Base-by-base conservation (phyloP, 2,797 vertebrate genomes). In the Antennarius maculatus region DNA sequence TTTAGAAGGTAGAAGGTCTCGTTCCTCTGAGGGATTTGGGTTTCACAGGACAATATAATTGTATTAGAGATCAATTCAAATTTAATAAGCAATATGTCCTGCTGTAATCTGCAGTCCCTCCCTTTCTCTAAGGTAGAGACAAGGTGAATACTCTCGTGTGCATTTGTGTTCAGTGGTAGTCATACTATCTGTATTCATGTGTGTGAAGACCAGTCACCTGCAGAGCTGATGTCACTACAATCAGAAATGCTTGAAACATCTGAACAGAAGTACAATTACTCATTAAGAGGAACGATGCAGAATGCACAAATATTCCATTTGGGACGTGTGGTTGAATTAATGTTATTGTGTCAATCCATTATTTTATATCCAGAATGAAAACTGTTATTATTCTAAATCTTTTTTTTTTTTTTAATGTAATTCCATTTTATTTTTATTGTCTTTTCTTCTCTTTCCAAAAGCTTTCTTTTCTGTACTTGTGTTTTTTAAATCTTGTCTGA, bases 61-160 rank as follows among this genome's bases (percentile, higher is more conserved):
- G 80, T 84, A 88, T 90, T 85, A 87, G 69, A 66, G 88, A 89
- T 92, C 90, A 74, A 90, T 91, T 82, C 68, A 88, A 91, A 92
- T 77, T 74, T 85, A 79, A 84, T 90, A 86, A 79, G 72, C 63
- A 53, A 64, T 62, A 79, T 84, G 85, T 85, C 79, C 82, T 86
- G 87, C 88, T 86, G 79, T 76, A 81, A 91, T 82, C 87, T 84
- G 84, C 86, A 79, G 54, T 88, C 85, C 84, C 66, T 79, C 64
- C 73, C 74, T 74, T 78, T 77, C 72, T 34, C 69, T 17, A 64
- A 77, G 80, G 57, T 46, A 37, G 34, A 60, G 66, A 66, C 54
- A 55, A 66, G 68, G 69, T 53, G 68, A 70, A 61, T 72, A 69
- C 63, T 71, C 64, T 39, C 31, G 52, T 45, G 47, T 16, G 41